Base-by-base conservation (phyloP, 2,888 invertebrate species). In the Ophraella communa region DNA sequence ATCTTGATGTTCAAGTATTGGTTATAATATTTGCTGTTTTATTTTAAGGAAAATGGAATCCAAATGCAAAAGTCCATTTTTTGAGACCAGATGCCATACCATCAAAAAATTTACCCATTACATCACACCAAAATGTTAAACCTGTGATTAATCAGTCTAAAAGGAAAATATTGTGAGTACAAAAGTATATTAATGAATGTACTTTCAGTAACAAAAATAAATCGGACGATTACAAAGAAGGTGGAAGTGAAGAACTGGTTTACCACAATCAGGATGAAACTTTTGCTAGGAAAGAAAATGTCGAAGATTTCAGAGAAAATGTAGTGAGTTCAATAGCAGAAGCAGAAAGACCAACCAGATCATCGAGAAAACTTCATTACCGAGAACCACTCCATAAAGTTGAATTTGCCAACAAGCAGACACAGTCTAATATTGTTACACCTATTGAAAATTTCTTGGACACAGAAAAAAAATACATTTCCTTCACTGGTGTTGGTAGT, bases 401-500 rank as follows among this genome's bases (percentile, higher is more conserved):
- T 30, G 49, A 47, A 47, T 20, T 21, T 44, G 20, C 14, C 21
- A 23, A 57, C 47, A 57, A 57, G 33, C 21, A 20, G 57, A 57
- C 57, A 23, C 57, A 49, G 21, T 45, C 2, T n/a, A 45, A 57
- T 57, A 47, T 57, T 57, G 30, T 10, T 11, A 1, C 1, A 30
- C 11, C 30, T 30, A 0, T 23, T 30, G 47, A 57, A 14, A 49
- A 18, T 35, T 7, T 10, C 20, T 30, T 47, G 21, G 49, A 57
- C 21, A 47, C 35, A 57, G 57, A 57, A 45, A 57, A 57, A 24
- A 57, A 49, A 39, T 57, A 23, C 14, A 35, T 49, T 47, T 49
- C 23, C 23, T 57, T 57, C 4, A 57, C 57, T 47, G 57, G 57
- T 57, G 33, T 57, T 57, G 35, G 57, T 35, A 57, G 20, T 47